A percentile compares a stretch with the other conserved stretches of the same genome.
Evolutionary conservation across 2,888 invertebrate genomes (phyloP).

Genomic region (Phalera bucephala): DNA sequence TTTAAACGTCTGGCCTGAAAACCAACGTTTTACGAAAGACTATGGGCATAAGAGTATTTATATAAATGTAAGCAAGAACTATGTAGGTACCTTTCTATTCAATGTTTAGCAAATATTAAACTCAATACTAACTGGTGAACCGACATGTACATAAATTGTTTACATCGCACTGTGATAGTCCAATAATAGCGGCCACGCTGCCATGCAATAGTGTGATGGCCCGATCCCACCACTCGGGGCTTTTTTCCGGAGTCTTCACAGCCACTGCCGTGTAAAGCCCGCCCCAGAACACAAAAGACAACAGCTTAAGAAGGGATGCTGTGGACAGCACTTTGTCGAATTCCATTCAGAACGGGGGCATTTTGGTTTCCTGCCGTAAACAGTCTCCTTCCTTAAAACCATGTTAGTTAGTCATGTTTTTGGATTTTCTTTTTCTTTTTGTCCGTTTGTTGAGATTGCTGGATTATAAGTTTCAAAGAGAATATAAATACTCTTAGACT

Average conservation of each 20-base stretch:
- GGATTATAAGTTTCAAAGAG: too few relatives aligned
- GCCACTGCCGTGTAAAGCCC: conserved; percentile 48
- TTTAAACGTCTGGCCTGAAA: too few relatives aligned
- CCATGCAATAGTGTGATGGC: conserved; percentile 64
- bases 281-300: conserved; percentile 65
- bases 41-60: too few relatives aligned
- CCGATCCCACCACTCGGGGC: conserved; percentile 64
- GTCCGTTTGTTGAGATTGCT: too few relatives aligned
- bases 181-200: conserved; percentile 49
- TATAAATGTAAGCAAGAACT: too few relatives aligned
- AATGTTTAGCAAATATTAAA: too few relatives aligned
- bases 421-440: too few relatives aligned
- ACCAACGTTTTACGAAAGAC: too few relatives aligned
- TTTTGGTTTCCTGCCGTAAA: conserved; percentile 4
- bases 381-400: conserved; percentile 1
- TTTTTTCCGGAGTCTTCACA: conserved; percentile 27
- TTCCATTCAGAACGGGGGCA: conserved; percentile 43
- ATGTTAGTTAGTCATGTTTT: conserved; percentile 2
- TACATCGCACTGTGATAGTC: conserved; percentile 57
- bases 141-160: conserved; percentile 35
- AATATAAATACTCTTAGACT: too few relatives aligned
- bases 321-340: conserved; percentile 43
- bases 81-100: too few relatives aligned
- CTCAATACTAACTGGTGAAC: conserved; percentile 50
- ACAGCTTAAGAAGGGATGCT: conserved; percentile 47